Evolutionary conservation across 2,888 invertebrate genomes (phyloP), one percentile per base, ranked within the genome.

Genomic region (Hyalella azteca): DNA sequence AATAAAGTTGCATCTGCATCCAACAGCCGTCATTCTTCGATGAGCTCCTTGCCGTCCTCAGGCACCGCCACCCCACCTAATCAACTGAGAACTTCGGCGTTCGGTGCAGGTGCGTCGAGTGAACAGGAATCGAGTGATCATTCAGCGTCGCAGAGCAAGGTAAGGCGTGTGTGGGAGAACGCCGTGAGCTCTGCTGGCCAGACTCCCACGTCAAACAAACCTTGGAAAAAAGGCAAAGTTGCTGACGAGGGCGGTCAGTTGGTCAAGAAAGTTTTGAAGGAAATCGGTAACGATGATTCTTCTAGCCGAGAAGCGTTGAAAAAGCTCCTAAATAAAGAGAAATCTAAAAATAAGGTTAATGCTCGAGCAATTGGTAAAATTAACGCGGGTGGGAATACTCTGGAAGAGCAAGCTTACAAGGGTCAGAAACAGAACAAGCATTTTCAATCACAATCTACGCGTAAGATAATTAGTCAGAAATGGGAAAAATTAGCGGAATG

Each of bases 171-270:
- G 73, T 84, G 84, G 84, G 81, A 82, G 41, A 73, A 77, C 29
- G 84, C 84, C 22, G 78, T 84, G 13, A 54, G 45, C 49, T 36
- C 75, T 2, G 60, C 82, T 2, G 60, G 49, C n/a, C 77, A 66
- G 15, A 3, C 50, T 32, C 26, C 77, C 32, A 54, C 77, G 19
- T 79, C 80, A 15, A 59, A 32, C 15, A 84, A 82, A 50, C 84
- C 84, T 11, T 84, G 83, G 83, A 80, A 79, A 41, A 66, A 78
- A 41, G 84, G 82, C 22, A 59, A 77, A 19, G 82, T 80, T 26
- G 26, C 79, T 3, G 82, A 84, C 29, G 79, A 79, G 54, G 49
- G 79, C 3, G 82, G 84, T 59, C 82, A 81, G 73, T 81, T 54
- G 59, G 82, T 84, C 7, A 73, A 82, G 79, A 48, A 78, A 66